Base-by-base conservation (phyloP, 2,888 invertebrate genomes). In the Alsophila aescularia region DNA sequence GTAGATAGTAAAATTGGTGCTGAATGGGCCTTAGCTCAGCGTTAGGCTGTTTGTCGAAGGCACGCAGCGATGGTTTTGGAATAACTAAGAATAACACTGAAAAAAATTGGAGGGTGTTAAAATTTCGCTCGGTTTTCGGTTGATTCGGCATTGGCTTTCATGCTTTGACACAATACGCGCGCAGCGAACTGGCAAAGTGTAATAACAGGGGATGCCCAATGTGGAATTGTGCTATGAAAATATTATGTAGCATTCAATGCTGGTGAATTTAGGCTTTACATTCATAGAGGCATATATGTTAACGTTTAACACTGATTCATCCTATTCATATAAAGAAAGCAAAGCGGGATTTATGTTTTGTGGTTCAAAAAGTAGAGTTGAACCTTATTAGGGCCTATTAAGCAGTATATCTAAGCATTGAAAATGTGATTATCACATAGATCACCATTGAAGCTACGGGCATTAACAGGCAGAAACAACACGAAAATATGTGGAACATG, bases 151-250 rank as follows among this genome's bases (percentile, higher is more conserved):
- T 70, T 68, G 64, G 66, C 65, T 72, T 69, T 70, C 64, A 52
- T 63, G 65, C 66, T 67, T 66, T 69, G 68, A 69, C 71, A 76
- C 70, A 75, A 72, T 72, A 65, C 56, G 39, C 58, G 60, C 47
- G 67, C 66, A 69, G 54, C 60, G 67, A 67, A 50, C 59, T 57
- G 45, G 57, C 63, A 61, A 60, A 69, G 65, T 69, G 74, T 77
- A 74, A 76, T 72, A 74, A 73, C 63, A 59, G 69, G 69, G 72
- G 69, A 70, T 66, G 71, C 51, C 67, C 66, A 71, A n/a, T 68
- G 69, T 70, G 67, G 70, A 75, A 72, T 54, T 64, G 67, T 63
- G 45, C 55, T 52, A 35, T 56, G 58, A 31, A 56, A 59, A 61
- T 55, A 41, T n/a, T 54, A 24, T 29, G 24, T 37, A 53, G 43